These are phyloP conservation scores for Aegithalos caudatus DNA, from an alignment of 2,113 vertebrate genomes.

Conservation along the genomic window DNA sequence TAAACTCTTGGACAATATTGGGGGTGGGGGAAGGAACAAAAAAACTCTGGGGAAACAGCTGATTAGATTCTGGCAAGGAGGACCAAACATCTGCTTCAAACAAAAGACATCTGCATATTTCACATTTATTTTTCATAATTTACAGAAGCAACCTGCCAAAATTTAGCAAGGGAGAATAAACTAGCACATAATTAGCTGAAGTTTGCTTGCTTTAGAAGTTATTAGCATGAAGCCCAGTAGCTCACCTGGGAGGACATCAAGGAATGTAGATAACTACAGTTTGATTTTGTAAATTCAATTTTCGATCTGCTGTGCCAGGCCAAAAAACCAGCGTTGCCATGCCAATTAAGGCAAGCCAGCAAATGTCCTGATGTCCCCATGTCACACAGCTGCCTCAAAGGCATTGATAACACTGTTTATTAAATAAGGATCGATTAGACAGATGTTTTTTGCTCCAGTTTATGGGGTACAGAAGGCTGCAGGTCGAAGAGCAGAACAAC, in stretches of 20 bases:
- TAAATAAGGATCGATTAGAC: constrained; percentile 56
- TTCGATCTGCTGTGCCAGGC: constrained; percentile 43
- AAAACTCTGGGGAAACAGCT: constrained; percentile 81
- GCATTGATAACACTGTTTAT: constrained; percentile 30
- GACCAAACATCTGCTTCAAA: constrained; percentile 99
- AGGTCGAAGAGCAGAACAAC: background rate
- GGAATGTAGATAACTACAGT: constrained; percentile 69
- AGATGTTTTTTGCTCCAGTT: background rate
- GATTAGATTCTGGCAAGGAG: constrained; percentile 96
- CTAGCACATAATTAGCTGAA: constrained; percentile 93
- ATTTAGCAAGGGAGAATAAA: constrained; percentile 86
- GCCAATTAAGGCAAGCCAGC: constrained; percentile 36
- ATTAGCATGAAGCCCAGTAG: constrained; percentile 83
- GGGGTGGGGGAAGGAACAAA: background rate
- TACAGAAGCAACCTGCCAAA: constrained; percentile 97
- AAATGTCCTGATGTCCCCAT: constrained; percentile 10
- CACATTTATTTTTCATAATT: constrained; percentile 99
- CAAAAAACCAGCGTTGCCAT: constrained; percentile 28
- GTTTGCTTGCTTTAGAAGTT: constrained; percentile 97
- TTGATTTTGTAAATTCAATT: constrained; percentile 77
- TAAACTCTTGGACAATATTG: constrained; percentile 79
- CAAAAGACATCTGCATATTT: constrained; percentile 99
- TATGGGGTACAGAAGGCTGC: background rate
- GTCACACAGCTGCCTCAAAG: constrained; percentile 35
- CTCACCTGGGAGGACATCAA: constrained; percentile 82